These are phyloP conservation scores for Axis porcinus DNA, from an alignment of 2,113 vertebrate species.

Conservation along the genomic window DNA sequence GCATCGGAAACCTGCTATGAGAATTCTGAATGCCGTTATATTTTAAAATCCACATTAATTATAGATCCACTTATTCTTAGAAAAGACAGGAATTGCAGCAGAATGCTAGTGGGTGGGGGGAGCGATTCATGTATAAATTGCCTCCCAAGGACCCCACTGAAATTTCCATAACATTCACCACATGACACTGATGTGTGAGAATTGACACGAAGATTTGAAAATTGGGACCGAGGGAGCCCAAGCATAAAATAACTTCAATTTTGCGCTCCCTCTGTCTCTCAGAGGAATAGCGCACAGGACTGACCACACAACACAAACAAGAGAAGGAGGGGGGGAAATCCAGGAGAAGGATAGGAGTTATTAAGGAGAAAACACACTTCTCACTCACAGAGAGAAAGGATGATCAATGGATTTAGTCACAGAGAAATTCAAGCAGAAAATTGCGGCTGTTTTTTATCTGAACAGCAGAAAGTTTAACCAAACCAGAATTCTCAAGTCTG, in stretches of 20 bases:
- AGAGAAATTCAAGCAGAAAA: constrained; percentile 99
- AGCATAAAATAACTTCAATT: constrained; percentile 99
- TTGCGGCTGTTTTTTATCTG: constrained; percentile 99
- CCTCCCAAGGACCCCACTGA: constrained; percentile 84
- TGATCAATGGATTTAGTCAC: constrained; percentile 99
- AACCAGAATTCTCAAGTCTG: constrained; percentile 77
- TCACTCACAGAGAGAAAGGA: constrained; percentile 95
- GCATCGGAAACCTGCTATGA: constrained; percentile 54
- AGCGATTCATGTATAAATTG: constrained; percentile 81
- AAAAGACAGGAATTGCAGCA: constrained; percentile 71
- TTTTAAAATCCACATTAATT: constrained; percentile 85
- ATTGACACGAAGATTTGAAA: constrained; percentile 99
- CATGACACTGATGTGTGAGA: constrained; percentile 98
- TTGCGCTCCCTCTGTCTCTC: constrained; percentile 90
- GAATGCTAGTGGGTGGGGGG: constrained; percentile 2
- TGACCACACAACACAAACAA: constrained; percentile 98
- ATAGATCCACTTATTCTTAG: constrained; percentile 78
- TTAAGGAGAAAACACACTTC: constrained; percentile 99
- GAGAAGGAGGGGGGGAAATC: constrained; percentile 79
- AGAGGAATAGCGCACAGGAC: constrained; percentile 91
- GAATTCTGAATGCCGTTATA: constrained; percentile 54
- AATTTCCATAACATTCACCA: constrained; percentile 88
- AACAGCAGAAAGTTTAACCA: constrained; percentile 85
- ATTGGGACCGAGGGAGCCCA: constrained; percentile 96
- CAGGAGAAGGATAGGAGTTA: constrained; percentile 98